A percentile compares a stretch with the other conserved stretches of the same genome.
phyloP scores from a whole-genome alignment of 2,113 vertebrate genomes.

The Myrmecophaga tridactyla region DNA sequence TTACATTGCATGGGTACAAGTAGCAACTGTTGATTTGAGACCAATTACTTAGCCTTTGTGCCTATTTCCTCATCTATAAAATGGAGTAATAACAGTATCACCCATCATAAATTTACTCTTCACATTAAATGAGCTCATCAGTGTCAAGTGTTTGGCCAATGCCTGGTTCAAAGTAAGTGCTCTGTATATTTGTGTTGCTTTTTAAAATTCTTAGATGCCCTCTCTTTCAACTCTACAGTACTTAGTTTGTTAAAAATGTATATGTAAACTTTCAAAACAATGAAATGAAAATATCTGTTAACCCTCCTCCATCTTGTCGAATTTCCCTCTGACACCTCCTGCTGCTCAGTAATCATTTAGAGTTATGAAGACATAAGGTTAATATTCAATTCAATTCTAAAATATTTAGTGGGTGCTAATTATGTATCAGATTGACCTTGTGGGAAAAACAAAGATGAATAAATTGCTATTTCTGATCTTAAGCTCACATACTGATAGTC shows the following conservation, averaged over 20 bases:
- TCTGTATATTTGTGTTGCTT: neutral
- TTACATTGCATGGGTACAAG: neutral
- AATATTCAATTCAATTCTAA: neutral
- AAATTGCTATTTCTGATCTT: neutral
- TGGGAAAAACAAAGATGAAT: neutral
- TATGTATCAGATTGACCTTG: neutral
- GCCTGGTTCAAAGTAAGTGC: neutral
- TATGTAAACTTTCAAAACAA: neutral
- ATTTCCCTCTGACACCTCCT: neutral
- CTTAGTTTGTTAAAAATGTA: neutral
- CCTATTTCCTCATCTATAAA: neutral
- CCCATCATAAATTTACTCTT: neutral
- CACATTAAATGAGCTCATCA: neutral
- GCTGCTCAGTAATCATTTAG: neutral
- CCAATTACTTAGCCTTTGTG: neutral
- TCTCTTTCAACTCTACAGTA: neutral
- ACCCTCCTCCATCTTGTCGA: neutral
- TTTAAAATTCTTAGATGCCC: neutral
- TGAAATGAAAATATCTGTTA: neutral
- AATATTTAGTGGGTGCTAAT: neutral
- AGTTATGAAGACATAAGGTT: neutral
- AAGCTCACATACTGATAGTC: neutral
- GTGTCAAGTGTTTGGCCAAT: neutral
- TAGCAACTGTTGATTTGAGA: rapidly evolving
- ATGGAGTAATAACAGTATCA: neutral